Base-by-base conservation (phyloP, 2,113 vertebrate species). In the Ammodramus savannarum region DNA sequence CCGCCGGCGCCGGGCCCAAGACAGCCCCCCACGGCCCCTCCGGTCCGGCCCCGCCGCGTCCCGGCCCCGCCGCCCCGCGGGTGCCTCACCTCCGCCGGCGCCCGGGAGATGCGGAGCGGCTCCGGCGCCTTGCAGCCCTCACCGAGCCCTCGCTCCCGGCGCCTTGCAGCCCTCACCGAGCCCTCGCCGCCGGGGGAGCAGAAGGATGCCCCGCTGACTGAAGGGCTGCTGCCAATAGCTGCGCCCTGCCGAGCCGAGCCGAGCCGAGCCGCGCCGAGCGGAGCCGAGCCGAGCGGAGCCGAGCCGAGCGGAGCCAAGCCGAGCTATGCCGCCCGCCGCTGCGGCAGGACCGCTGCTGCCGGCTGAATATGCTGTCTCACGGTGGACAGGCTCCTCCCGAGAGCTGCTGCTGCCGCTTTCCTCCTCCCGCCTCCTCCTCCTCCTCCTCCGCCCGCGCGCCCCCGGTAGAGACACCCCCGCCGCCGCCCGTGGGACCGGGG, bases 321-420 rank as follows among this genome's bases (percentile, higher is more conserved):
- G 57, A 3, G 66, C 31, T 27, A 11, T 1, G 11, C 83, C 41
- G 58, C 14, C 39, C 39, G 81, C 69, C 31, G 67, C 21, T 89
- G 90, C 90, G 4, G 91, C 67, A 71, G 94, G 65, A 78, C 87
- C 39, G 79, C 38, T 43, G 65, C 85, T n/a, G 73, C 71, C 68
- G 62, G 85, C 95, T 93, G 96, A 98, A 98, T 97, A 91, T 97
- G 97, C 98, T 97, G 98, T 96, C 97, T 98, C 98, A 98, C 97
- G 97, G 95, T 96, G 96, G 94, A 96, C 97, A 92, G 65, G 97
- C 97, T 83, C 93, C 97, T 57, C 67, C 94, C 65, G 83, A 95
- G 92, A 86, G 93, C 92, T 66, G 79, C 90, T 81, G 81, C 85
- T 27, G 79, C 78, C 18, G 39, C 76, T 90, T 69, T 77, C 82